Evolutionary conservation across 2,113 vertebrate species (phyloP), one percentile per base, ranked within the genome.

Genomic region (Phasianus colchicus): DNA sequence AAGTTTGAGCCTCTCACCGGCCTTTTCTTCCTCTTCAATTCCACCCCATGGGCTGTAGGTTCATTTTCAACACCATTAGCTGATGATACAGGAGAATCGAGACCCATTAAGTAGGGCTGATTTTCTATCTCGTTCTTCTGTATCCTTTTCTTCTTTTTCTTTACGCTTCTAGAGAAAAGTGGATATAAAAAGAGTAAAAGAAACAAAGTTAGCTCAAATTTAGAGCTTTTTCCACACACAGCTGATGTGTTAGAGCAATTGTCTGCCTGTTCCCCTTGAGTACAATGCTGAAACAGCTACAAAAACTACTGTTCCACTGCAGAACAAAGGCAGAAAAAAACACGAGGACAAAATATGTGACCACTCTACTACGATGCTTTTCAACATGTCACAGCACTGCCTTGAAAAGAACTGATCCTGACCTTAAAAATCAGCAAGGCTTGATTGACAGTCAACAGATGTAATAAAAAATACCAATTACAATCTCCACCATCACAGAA

Each of bases 91-190:
- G 86, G 76, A 61, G 84, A 93, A 80, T 74, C 27, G 84, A 85
- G 52, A 93, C 73, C 81, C 87, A 95, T 87, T 93, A 94, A 86
- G 79, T 92, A 93, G 90, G 74, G 83, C 73, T 92, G 96, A 81
- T 91, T 77, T 95, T 94, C 89, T 82, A 64, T 66, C 94, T 96
- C 86, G 24, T 83, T 96, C 94, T 95, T 98, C 71, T 98, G 98
- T 90, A 97, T 69, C 83, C 95, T 98, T 96, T 98, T 98, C 89
- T 98, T 97, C 93, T 98, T 98, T 95, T 97, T 98, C 95, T 97
- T 97, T 89, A 91, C 81, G 94, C 97, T 97, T 97, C 95, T 94
- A 94, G 90, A 95, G 78, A 54, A 85, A 94, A 84, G 89, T 78
- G 75, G 94, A 86, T 47, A 91, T 25, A 96, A 76, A 95, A 93